These are phyloP conservation scores for Falco biarmicus DNA, from an alignment of 2,797 vertebrate species.

Conservation along the genomic window DNA sequence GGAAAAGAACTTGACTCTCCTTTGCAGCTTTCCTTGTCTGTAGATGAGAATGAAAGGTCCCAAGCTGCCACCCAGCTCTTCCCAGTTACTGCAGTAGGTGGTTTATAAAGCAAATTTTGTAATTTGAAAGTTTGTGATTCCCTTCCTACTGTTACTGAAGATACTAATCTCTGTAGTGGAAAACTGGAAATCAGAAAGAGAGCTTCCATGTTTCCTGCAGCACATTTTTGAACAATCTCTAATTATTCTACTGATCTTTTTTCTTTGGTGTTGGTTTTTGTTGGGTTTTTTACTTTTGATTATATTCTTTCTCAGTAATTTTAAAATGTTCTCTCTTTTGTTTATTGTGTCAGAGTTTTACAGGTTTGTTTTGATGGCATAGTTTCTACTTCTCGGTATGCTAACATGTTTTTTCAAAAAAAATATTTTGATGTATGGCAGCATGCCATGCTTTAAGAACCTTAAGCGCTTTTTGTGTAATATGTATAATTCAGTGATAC, in stretches of 20 bases:
- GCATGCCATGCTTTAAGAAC: constrained; percentile 5
- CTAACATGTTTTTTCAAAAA: background rate
- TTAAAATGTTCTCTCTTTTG: background rate
- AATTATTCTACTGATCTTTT: background rate
- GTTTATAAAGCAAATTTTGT: background rate
- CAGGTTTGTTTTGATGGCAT: constrained; percentile 12
- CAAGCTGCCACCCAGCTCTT: background rate
- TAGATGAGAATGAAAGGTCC: background rate
- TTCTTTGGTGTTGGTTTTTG: background rate
- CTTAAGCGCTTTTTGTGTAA: background rate
- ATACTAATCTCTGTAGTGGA: background rate
- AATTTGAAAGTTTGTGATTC: background rate
- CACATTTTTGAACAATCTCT: background rate
- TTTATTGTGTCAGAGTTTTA: background rate
- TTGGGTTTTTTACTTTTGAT: background rate
- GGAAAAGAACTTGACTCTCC: background rate
- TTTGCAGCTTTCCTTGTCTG: background rate
- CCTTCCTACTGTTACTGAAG: background rate
- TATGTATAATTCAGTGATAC: background rate
- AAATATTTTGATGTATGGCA: background rate
- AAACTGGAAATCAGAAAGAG: background rate
- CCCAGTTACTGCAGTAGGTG: background rate
- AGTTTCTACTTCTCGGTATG: background rate
- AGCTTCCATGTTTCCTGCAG: background rate
- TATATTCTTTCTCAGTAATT: background rate